These are phyloP conservation scores for Battus philenor DNA, from an alignment of 1,140 invertebrate species.

Conservation along the genomic window DNA sequence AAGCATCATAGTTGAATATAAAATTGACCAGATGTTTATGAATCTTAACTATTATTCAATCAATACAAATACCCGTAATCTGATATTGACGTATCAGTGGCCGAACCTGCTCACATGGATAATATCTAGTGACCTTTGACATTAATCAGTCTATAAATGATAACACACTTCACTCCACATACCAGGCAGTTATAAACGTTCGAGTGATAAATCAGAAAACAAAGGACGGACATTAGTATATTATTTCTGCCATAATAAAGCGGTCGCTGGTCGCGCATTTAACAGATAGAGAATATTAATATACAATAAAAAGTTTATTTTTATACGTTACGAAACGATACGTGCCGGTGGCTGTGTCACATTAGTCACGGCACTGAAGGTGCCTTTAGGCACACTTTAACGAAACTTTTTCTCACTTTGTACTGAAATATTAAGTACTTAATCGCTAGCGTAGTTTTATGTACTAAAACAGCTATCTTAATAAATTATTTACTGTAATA, in stretches of 20 bases:
- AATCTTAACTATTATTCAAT: slow-evolving; percentile 14
- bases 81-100: not conserved
- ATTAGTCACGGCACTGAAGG: too few relatives aligned
- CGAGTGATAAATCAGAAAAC: slow-evolving; percentile 13
- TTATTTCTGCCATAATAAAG: slow-evolving; percentile 8
- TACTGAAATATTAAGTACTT: too few relatives aligned
- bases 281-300: not conserved
- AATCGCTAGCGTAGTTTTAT: too few relatives aligned
- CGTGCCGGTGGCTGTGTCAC: too few relatives aligned
- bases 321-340: too few relatives aligned
- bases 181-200: slow-evolving; percentile 15
- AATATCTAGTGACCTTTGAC: slow-evolving; percentile 33
- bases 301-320: too few relatives aligned
- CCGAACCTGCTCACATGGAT: slow-evolving; percentile 9
- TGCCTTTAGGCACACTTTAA: too few relatives aligned
- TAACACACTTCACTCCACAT: slow-evolving; percentile 24
- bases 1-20: too few relatives aligned
- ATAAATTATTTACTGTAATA: too few relatives aligned
- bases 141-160: slow-evolving; percentile 45
- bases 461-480: too few relatives aligned
- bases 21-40: too few relatives aligned
- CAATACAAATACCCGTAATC: slow-evolving; percentile 2
- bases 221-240: slow-evolving; percentile 13
- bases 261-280: not conserved
- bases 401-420: too few relatives aligned